phyloP scores from a whole-genome alignment of 2,113 vertebrate species.

The Phrynocephalus versicolor region DNA sequence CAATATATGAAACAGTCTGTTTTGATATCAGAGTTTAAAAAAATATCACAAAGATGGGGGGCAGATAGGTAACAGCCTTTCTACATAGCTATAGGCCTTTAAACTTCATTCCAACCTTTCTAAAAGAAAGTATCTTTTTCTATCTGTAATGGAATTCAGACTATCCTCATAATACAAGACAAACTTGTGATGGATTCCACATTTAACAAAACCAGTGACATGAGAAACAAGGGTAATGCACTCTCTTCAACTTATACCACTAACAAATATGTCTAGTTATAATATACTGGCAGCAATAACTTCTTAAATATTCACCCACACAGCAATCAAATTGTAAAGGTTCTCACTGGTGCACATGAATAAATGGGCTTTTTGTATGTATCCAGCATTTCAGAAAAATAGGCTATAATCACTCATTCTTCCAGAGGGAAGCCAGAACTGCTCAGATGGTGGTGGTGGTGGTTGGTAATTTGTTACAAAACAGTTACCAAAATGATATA shows the following conservation, averaged over 20 bases:
- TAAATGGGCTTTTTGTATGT: not conserved
- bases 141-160: not conserved
- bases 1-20: too few relatives aligned
- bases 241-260: constrained; percentile 13
- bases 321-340: not conserved
- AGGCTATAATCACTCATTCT: fast-evolving
- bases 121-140: not conserved
- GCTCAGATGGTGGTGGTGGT: not conserved
- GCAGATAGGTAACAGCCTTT: not conserved
- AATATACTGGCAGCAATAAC: not conserved
- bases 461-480: not conserved
- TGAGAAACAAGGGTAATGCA: not conserved
- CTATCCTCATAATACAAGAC: not conserved
- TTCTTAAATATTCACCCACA: constrained; percentile 3
- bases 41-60: not conserved
- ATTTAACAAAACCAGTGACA: constrained; percentile 3
- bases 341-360: not conserved
- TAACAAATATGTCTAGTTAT: not conserved
- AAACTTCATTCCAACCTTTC: not conserved
- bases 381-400: not conserved
- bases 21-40: not conserved
- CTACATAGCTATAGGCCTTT: constrained; percentile 37
- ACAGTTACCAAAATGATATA: not conserved
- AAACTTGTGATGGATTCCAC: not conserved
- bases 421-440: not conserved